Evolutionary conservation across 2,888 invertebrate species (phyloP), one percentile per base, ranked within the genome.

Genomic region (Escarpia spicata): DNA sequence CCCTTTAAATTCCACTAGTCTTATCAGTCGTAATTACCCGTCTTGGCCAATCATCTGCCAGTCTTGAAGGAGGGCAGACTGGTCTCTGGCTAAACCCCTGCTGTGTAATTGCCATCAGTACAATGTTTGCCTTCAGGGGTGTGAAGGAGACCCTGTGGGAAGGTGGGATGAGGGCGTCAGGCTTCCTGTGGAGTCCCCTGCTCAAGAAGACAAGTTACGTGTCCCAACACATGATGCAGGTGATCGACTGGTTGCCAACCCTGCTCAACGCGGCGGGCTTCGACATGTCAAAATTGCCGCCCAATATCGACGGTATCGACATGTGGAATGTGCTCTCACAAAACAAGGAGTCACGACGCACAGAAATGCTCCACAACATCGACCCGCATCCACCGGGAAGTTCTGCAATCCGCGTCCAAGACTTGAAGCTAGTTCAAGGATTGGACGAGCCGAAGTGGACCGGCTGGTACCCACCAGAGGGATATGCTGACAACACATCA

Each of bases 191-290:
- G 98, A 98, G 98, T 94, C 98, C 98, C 0, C 94, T 96, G 8
- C 96, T 97, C 15, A 95, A 98, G 90, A 96, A 97, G 3, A 75
- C 75, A 75, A 26, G 75, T n/a, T 97, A 98, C 45, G 97, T 98
- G 0, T 97, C 98, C 0, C 97, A 97, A 0, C 98, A 98, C 95
- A 97, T 97, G 93, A 97, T 98, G 96, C 98, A 99, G 95, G 97
- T 99, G 58, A 92, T 92, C 26, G 99, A 99, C 96, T 99, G 99
- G 99, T 96, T 99, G 92, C 99, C 99, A 0, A 99, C 99, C 0
- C 96, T 99, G 0, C 96, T 98, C 93, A 96, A 97, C 90, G 98
- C 98, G 0, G 98, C 98, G 0, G 98, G 98, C 89, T 95, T 95
- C 4, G 93, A 95, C 92, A 93, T 94, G 44, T 26, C 92, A 2